Percentiles rank a stretch among this genome's conserved stretches.
Evolutionary conservation across 1,140 invertebrate genomes (phyloP).

Genomic region (Lepidotrigona ventralis): DNA sequence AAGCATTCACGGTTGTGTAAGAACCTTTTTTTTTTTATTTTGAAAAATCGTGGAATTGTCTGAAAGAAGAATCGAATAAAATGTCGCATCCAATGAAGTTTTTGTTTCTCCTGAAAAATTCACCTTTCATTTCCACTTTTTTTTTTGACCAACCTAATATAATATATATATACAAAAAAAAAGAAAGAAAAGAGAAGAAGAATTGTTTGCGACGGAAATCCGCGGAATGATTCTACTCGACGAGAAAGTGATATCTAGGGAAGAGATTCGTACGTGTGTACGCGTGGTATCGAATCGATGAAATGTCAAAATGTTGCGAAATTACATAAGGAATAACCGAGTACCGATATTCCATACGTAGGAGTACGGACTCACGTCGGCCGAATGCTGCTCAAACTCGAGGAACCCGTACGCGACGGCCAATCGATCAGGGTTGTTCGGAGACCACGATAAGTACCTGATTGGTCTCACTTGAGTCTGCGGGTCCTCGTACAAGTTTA

Average conservation of each 20-base stretch:
- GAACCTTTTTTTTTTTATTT: no score
- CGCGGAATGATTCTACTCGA: background rate
- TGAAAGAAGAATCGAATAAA: no score
- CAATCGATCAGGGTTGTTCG: constrained; percentile 88
- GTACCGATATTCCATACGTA: constrained; percentile 95
- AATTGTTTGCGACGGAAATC: background rate
- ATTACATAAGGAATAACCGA: constrained; percentile 48
- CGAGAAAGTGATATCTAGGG: background rate
- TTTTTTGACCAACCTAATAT: no score
- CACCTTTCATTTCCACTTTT: no score
- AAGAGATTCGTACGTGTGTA: background rate
- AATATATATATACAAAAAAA: no score
- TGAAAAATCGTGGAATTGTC: no score
- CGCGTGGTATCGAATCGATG: constrained; percentile 2
- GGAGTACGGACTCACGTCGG: constrained; percentile 81
- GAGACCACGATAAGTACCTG: constrained; percentile 92
- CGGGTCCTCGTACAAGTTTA: constrained; percentile 80
- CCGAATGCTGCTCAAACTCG: constrained; percentile 83
- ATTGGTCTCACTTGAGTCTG: constrained; percentile 86
- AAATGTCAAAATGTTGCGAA: background rate
- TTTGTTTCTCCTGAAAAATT: no score
- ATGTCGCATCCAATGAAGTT: no score
- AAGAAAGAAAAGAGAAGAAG: no score
- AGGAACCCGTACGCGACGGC: constrained; percentile 92
- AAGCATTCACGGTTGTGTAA: no score